A percentile compares a stretch with the other conserved stretches of the same genome.
phyloP scores from a whole-genome alignment of 2,113 vertebrate genomes.

The Hassar affinis region DNA sequence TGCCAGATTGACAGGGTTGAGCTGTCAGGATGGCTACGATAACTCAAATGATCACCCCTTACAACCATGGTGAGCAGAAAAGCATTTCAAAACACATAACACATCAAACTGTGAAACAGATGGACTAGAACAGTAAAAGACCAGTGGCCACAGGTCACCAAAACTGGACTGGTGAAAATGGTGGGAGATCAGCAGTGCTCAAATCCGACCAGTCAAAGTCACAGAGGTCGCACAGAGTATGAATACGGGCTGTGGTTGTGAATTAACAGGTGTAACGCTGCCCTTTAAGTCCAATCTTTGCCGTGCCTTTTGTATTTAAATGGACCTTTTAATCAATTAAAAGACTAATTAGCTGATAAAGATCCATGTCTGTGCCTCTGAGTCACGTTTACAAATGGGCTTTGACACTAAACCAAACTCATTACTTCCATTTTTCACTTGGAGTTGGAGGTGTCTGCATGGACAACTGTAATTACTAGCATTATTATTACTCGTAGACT shows the following conservation, averaged over 20 bases:
- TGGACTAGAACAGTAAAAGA: neutral
- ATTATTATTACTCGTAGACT: neutral
- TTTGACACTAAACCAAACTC: neutral
- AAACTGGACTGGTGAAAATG: neutral
- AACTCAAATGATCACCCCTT: neutral
- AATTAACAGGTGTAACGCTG: neutral
- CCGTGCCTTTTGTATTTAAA: constrained; percentile 12
- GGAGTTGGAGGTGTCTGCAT: neutral
- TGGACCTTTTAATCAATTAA: neutral
- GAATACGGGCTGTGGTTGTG: neutral
- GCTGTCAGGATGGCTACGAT: neutral
- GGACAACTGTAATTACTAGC: neutral
- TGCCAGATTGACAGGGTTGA: neutral
- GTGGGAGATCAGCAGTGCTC: neutral
- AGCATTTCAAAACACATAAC: neutral
- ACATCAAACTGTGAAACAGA: neutral
- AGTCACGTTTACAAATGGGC: neutral
- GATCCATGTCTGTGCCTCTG: neutral
- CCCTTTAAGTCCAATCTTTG: neutral
- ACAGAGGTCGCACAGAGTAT: too few species aligned
- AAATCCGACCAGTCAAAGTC: neutral
- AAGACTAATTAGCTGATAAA: constrained; percentile 3
- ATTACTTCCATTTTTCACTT: neutral
- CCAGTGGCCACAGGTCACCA: neutral
- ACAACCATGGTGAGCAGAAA: neutral